Evolutionary conservation across 2,113 vertebrate species (phyloP).

Genomic region (Noturus placidus): DNA sequence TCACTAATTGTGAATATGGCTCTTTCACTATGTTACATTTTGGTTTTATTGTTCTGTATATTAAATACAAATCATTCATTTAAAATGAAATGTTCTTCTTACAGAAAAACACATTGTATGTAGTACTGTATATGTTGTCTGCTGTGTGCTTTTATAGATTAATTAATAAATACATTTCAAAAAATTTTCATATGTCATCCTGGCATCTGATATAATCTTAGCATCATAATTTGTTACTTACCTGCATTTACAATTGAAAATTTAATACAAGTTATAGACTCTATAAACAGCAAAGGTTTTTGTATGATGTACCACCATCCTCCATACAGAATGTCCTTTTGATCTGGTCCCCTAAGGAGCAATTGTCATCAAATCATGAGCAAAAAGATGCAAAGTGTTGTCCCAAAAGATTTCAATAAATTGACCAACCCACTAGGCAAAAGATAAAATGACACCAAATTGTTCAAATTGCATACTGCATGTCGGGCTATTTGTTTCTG

Average conservation of each 20-base stretch:
- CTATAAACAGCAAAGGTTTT: background rate
- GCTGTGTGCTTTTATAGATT: background rate
- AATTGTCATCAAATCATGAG: background rate
- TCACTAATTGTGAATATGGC: background rate
- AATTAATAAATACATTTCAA: background rate
- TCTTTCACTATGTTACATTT: background rate
- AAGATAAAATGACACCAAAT: background rate
- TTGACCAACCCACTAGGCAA: background rate
- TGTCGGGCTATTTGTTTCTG: background rate
- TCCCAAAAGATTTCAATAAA: background rate
- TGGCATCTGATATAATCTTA: background rate
- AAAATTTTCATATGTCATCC: background rate
- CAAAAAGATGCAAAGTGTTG: background rate
- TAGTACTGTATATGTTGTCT: background rate
- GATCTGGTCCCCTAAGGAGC: background rate
- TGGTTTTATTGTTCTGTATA: background rate
- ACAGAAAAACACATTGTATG: background rate
- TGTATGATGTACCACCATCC: background rate
- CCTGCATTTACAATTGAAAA: background rate
- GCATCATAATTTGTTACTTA: background rate
- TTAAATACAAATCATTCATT: background rate
- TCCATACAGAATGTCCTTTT: background rate
- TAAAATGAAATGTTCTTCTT: background rate
- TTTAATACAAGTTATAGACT: background rate
- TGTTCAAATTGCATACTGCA: background rate